These are phyloP conservation scores for Pangasius larnaudii DNA, from an alignment of 2,797 vertebrate species.

Conservation along the genomic window DNA sequence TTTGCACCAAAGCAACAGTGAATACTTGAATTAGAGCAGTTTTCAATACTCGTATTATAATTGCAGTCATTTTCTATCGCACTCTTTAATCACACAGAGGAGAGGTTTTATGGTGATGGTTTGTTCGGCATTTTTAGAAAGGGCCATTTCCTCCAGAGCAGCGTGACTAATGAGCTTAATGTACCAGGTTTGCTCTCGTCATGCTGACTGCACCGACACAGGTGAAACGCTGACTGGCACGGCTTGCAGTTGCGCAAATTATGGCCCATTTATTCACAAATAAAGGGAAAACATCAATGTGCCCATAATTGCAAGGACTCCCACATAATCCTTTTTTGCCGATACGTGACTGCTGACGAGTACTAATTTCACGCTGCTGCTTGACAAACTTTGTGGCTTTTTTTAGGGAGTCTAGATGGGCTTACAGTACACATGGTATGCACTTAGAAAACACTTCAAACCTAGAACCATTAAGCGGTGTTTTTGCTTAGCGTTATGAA, in stretches of 20 bases:
- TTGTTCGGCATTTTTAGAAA: constrained; percentile 35
- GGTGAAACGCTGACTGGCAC: constrained; percentile 37
- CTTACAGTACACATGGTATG: background rate
- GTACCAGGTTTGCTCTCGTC: constrained; percentile 42
- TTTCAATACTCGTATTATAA: background rate
- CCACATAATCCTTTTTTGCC: constrained; percentile 27
- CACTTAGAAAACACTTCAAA: background rate
- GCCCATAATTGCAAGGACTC: constrained; percentile 15
- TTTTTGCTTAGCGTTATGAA: background rate
- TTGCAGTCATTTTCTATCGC: background rate
- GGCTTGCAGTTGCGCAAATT: constrained; percentile 38
- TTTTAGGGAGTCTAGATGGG: background rate
- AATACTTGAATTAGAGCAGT: background rate
- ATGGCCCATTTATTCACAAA: constrained; percentile 34
- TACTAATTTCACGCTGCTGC: background rate
- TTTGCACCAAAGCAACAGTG: background rate
- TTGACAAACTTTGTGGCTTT: background rate
- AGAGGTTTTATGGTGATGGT: constrained; percentile 39
- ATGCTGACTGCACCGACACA: constrained; percentile 33
- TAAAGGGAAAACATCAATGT: constrained; percentile 33
- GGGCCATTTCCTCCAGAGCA: constrained; percentile 52
- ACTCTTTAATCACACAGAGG: background rate
- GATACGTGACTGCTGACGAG: background rate
- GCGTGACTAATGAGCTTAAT: constrained; percentile 50
- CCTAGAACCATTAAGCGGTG: background rate